Conservation (phyloP, 2,888 invertebrate genomes). For the Ophioninae sp. region DNA sequence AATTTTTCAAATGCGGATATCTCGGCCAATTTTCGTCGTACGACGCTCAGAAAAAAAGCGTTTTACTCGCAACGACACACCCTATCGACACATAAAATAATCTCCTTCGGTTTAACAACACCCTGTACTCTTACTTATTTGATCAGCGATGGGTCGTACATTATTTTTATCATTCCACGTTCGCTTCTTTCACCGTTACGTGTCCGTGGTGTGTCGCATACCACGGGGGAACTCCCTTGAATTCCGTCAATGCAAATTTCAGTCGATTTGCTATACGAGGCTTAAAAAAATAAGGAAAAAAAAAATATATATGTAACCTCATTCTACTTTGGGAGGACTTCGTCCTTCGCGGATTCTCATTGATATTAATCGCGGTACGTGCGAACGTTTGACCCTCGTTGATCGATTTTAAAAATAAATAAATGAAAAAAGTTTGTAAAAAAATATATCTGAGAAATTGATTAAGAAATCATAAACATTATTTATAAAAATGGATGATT, state of each 20-base stretch:
- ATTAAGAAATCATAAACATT: neutral
- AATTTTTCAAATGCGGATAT: too few relatives aligned
- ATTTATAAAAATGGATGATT: too few relatives aligned
- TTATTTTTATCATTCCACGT: neutral
- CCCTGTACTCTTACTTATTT: neutral
- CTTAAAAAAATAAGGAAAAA: neutral
- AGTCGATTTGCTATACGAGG: neutral
- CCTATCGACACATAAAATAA: too few relatives aligned
- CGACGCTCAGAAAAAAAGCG: too few relatives aligned
- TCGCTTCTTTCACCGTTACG: slow-evolving; percentile 14
- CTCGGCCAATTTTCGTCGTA: too few relatives aligned
- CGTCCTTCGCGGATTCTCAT: slow-evolving; percentile 48
- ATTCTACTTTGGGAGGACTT: slow-evolving; percentile 23
- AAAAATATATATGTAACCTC: slow-evolving; percentile 22
- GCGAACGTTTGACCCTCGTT: slow-evolving; percentile 37
- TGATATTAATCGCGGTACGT: slow-evolving; percentile 35
- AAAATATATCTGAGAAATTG: neutral
- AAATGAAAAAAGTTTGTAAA: neutral
- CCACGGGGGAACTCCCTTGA: slow-evolving; percentile 4
- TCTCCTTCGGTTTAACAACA: too few relatives aligned
- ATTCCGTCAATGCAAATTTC: slow-evolving; percentile 16
- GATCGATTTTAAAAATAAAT: slow-evolving; percentile 1
- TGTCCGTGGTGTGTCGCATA: neutral
- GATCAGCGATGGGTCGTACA: neutral
- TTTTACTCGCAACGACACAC: too few relatives aligned